These are phyloP conservation scores for Atta texana DNA, from an alignment of 1,140 invertebrate genomes.

Conservation along the genomic window DNA sequence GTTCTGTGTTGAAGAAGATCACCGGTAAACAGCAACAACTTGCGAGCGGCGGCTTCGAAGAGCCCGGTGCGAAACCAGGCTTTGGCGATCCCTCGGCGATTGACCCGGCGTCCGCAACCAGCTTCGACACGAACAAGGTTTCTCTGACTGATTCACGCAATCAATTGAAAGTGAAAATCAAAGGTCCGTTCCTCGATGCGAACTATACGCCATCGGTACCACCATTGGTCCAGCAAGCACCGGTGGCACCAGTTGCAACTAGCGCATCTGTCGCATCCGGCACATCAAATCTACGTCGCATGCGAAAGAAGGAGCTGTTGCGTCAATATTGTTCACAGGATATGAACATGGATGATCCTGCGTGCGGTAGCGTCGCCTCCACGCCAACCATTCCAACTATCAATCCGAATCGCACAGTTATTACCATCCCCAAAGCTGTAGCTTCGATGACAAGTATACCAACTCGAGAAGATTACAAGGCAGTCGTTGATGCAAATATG, in stretches of 20 bases:
- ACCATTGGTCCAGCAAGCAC: constrained; percentile 86
- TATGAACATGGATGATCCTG: constrained; percentile 93
- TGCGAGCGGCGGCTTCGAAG: constrained; percentile 68
- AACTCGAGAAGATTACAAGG: constrained; percentile 93
- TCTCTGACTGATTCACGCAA: constrained; percentile 92
- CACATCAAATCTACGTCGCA: constrained; percentile 92
- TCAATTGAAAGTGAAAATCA: constrained; percentile 96
- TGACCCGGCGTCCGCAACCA: constrained; percentile 55
- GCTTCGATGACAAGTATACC: constrained; percentile 94
- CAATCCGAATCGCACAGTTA: constrained; percentile 88
- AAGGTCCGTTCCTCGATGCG: constrained; percentile 93
- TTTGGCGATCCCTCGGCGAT: constrained; percentile 71
- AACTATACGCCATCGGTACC: constrained; percentile 89
- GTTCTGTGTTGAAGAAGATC: constrained; percentile 83
- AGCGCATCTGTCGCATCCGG: constrained; percentile 84
- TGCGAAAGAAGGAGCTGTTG: constrained; percentile 95
- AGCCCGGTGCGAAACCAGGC: constrained; percentile 73
- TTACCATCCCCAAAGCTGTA: constrained; percentile 94
- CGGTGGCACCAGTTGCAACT: constrained; percentile 85
- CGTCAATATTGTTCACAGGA: constrained; percentile 95
- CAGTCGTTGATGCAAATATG: constrained; percentile 88
- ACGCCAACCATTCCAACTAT: constrained; percentile 88
- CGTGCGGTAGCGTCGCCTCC: constrained; percentile 84
- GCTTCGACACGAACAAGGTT: constrained; percentile 87
- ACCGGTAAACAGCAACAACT: constrained; percentile 87